Base-by-base conservation (phyloP, 2,888 invertebrate genomes). In the Perdita meconis region DNA sequence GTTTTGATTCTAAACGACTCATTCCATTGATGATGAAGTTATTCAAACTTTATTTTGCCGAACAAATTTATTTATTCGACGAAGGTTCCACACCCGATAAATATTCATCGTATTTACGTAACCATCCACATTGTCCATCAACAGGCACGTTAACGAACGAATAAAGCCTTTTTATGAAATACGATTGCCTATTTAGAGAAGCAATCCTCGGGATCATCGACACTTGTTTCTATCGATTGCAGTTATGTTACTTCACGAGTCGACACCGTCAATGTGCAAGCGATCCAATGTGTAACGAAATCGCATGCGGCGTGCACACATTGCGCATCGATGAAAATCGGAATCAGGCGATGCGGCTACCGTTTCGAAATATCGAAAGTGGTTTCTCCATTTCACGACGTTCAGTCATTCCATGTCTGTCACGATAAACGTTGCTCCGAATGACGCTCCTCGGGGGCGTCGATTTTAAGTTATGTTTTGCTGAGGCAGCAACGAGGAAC, bases 351-450 rank as follows among this genome's bases (percentile, higher is more conserved):
- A 55, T n/a, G n/a, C 40, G 16, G 8, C 30, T 30, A 30, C 24
- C 51, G 36, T 87, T 83, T 78, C 71, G 82, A 82, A 86, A 87
- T 80, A 86, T 81, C 70, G 82, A 83, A 84, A 86, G 76, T 86
- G 61, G 80, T 83, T 81, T 69, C 65, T 47, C 61, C 38, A 78
- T 72, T 61, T 68, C 40, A 26, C 55, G 13, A 51, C 50, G 19
- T 60, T 50, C 24, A 34, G 16, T 44, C 44, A 57, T 34, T 44
- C 40, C 22, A n/a, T 22, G 10, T 13, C 34, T n/a, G 19, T 56
- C 36, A 30, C 30, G 51, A 34, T n/a, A 8, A 2, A 63, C 51
- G n/a, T n/a, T 36, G 12, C 22, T 42, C 55, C 50, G 8, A n/a
- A 12, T 12, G 26, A 50, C 8, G 19, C 24, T 47, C 10, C 36